These are phyloP conservation scores for Melipona bicolor DNA, from an alignment of 2,888 invertebrate genomes.

Conservation along the genomic window DNA sequence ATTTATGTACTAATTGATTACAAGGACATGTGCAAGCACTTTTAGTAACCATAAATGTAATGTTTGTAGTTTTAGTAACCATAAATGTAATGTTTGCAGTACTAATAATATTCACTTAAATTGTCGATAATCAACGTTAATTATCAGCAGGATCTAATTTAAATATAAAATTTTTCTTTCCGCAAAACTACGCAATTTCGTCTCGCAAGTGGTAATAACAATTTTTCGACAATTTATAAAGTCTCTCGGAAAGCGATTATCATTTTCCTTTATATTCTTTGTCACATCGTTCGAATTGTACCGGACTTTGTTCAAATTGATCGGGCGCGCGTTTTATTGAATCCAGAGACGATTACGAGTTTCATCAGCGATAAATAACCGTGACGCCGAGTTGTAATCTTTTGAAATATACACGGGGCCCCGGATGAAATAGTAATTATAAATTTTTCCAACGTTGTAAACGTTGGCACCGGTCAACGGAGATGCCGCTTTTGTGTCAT, in stretches of 20 bases:
- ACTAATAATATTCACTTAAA: neutral
- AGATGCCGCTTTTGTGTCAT: slow-evolving; percentile 50
- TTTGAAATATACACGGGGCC: slow-evolving; percentile 9
- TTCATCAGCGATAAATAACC: slow-evolving; percentile 52
- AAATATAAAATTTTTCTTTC: neutral
- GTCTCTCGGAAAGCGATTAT: neutral
- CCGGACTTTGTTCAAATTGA: neutral
- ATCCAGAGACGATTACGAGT: slow-evolving; percentile 12
- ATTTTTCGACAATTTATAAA: neutral
- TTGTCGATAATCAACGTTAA: neutral
- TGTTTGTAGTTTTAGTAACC: no score
- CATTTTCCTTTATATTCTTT: neutral
- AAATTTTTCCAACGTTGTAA: slow-evolving; percentile 46
- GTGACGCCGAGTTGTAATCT: slow-evolving; percentile 29
- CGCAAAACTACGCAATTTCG: neutral
- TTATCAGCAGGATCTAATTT: neutral
- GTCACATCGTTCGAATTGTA: neutral
- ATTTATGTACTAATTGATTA: no score
- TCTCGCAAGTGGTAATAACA: neutral
- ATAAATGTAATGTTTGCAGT: neutral
- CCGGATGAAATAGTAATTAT: slow-evolving; percentile 53
- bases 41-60: no score
- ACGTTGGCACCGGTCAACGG: slow-evolving; percentile 44
- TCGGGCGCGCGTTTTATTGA: slow-evolving; percentile 24
- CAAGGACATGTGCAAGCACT: no score